phyloP scores from a whole-genome alignment of 2,888 invertebrate genomes.

The Hipparchia sbordonii region DNA sequence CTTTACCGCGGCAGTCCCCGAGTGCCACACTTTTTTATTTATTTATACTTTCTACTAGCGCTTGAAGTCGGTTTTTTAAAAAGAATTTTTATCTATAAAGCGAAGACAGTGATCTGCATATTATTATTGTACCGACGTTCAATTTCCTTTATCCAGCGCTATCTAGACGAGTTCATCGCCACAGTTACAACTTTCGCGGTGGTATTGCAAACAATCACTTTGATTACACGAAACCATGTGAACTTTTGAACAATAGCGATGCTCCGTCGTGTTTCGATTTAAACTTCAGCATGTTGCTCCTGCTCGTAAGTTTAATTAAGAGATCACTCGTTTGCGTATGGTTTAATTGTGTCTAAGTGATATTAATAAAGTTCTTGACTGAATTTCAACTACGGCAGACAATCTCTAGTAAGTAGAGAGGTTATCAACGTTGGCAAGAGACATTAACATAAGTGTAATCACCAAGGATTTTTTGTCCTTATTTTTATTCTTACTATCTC shows the following conservation, averaged over 20 bases:
- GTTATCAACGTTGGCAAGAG: too few species aligned
- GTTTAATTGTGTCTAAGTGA: conserved; percentile 1
- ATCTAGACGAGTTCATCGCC: conserved; percentile 3
- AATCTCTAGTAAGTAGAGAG: too few species aligned
- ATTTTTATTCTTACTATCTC: too few species aligned
- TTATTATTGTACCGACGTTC: conserved; percentile 1
- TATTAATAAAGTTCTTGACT: background rate
- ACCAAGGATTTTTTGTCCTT: too few species aligned
- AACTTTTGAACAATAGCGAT: conserved; percentile 23
- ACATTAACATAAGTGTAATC: too few species aligned
- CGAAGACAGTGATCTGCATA: background rate
- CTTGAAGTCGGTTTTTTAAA: too few species aligned
- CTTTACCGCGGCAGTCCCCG: too few species aligned
- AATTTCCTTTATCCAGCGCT: conserved; percentile 7
- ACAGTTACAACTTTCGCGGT: conserved; percentile 14
- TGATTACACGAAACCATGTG: conserved; percentile 17
- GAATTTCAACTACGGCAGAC: too few species aligned
- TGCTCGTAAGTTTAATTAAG: conserved; percentile 25
- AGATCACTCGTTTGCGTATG: conserved; percentile 7
- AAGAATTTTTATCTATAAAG: too few species aligned
- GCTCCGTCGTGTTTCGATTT: conserved; percentile 29
- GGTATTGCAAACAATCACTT: conserved; percentile 23
- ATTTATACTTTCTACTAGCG: too few species aligned
- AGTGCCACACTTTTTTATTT: too few species aligned
- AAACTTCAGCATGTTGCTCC: conserved; percentile 26